Conservation (phyloP, 2,797 vertebrate species). For the Pygocentrus nattereri region DNA sequence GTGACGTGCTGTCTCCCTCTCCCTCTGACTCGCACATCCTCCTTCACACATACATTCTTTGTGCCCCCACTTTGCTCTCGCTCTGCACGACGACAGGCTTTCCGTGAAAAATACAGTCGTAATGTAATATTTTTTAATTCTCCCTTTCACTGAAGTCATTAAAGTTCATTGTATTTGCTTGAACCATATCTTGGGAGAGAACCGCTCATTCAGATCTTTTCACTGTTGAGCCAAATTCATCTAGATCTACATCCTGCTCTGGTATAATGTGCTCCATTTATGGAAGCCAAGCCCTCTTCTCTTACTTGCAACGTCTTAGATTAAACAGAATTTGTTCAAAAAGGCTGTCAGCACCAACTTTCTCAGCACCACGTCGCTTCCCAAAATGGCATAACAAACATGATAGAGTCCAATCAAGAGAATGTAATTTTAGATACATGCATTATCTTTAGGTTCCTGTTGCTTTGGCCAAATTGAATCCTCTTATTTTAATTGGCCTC, state of each 20-base stretch:
- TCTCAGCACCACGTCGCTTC: conserved; percentile 75
- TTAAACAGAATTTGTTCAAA: conserved; percentile 66
- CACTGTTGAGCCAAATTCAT: not conserved
- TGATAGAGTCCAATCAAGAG: conserved; percentile 68
- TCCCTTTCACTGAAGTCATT: conserved; percentile 15
- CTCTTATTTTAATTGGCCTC: conserved; percentile 85
- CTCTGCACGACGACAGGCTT: conserved; percentile 24
- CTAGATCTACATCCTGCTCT: not conserved
- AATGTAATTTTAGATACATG: conserved; percentile 79
- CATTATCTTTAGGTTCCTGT: conserved; percentile 83
- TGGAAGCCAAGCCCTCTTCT: not conserved
- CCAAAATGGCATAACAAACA: conserved; percentile 78
- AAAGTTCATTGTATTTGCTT: conserved; percentile 22
- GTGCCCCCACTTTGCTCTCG: conserved; percentile 51
- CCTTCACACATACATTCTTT: conserved; percentile 15
- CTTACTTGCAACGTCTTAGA: conserved; percentile 67
- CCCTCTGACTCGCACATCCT: conserved; percentile 47
- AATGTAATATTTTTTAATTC: conserved; percentile 5
- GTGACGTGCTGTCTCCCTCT: conserved; percentile 68
- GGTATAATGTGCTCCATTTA: not conserved
- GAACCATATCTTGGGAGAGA: not conserved
- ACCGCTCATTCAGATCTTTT: not conserved
- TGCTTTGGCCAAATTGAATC: conserved; percentile 85
- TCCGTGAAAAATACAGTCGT: not conserved
- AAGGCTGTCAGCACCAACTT: conserved; percentile 66